Evolutionary conservation across 2,113 vertebrate species (phyloP), one percentile per base, ranked within the genome.

Genomic region (Tauraco erythrolophus): DNA sequence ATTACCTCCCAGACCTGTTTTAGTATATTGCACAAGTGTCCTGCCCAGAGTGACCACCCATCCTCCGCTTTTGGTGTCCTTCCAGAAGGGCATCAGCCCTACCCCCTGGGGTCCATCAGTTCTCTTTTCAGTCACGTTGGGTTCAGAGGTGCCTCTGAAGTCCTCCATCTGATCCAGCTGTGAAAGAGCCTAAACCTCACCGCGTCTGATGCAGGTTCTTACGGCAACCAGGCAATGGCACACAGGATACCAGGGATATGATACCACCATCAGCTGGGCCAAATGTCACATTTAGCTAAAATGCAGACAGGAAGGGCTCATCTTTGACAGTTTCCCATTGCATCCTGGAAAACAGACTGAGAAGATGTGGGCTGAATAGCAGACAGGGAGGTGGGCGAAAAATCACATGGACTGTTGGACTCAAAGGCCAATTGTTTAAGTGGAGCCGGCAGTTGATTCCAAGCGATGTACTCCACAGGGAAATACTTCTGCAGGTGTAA

Each of bases 381-480:
- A 19, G 58, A 37, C 0, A 1, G 65, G 1, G 0, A 5, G 5
- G 18, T 24, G 50, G 45, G 45, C 60, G 53, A 54, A 66, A 80
- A 46, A 11, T 25, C 19, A 17, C n/a, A 31, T 2, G n/a, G 53
- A 12, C 24, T 19, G 24, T n/a, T 0, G 0, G 37, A 41, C 19
- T 53, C n/a, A 54, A 11, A 80, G 39, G 5, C 2, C 46, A 14
- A 14, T 30, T 72, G 24, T 21, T 80, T 14, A 19, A 35, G 57
- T 6, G 10, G 43, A 64, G 64, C 14, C 13, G 25, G 35, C 51
- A 41, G 53, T 11, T 31, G 39, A 31, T 41, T 30, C 11, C 31
- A 39, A 35, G 21, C 22, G 37, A 45, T 39, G 28, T 17, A 45
- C n/a, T 46, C 21, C 60, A 41, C 14, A 28, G 39, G 45, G 48